Conservation (phyloP, 2,113 vertebrate species). For the Melospiza georgiana region DNA sequence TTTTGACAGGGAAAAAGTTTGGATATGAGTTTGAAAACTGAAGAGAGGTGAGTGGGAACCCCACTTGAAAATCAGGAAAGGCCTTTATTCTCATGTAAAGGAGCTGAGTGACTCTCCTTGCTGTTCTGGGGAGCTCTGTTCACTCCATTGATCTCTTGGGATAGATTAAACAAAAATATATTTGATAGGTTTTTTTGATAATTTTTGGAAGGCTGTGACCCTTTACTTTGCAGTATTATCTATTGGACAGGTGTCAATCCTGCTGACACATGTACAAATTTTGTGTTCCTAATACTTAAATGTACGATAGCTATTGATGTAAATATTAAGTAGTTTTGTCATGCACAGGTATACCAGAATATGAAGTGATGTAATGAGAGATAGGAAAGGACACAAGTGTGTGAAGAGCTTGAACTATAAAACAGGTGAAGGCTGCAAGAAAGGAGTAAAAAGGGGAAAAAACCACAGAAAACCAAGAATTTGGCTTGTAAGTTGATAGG, state of each 20-base stretch:
- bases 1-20: conserved; percentile 68
- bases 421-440: neutral
- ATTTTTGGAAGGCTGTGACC: neutral
- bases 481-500: neutral
- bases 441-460: neutral
- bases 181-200: neutral
- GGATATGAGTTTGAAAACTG: conserved; percentile 67
- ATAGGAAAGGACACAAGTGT: neutral
- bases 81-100: neutral
- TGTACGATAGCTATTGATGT: neutral
- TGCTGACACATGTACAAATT: neutral
- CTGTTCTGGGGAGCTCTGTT: neutral
- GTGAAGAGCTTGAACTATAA: neutral
- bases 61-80: neutral
- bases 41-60: conserved; percentile 70
- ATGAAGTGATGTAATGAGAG: neutral
- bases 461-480: neutral
- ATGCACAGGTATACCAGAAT: neutral
- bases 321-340: neutral
- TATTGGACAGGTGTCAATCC: neutral
- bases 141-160: neutral
- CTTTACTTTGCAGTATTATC: neutral
- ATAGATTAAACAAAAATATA: neutral
- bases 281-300: neutral
- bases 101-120: neutral